Conservation (phyloP, 2,888 invertebrate genomes). For the Ctenicera cuprea region DNA sequence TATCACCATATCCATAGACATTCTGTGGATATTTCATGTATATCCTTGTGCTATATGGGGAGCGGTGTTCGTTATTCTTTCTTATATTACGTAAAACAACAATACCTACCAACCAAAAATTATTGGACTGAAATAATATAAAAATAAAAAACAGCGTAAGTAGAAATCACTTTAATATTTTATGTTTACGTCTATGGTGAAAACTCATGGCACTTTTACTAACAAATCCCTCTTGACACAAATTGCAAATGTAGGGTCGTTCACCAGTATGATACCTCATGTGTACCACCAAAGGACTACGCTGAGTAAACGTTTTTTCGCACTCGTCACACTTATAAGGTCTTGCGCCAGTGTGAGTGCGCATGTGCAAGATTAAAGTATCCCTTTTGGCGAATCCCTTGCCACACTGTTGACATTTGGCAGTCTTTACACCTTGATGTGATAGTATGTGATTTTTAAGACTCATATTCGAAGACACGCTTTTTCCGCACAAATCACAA, state of each 20-base stretch:
- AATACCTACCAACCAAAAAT: no score
- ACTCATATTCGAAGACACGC: slow-evolving; percentile 62
- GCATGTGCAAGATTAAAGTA: slow-evolving; percentile 66
- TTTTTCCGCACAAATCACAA: slow-evolving; percentile 66
- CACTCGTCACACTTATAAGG: slow-evolving; percentile 66
- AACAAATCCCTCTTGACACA: slow-evolving; percentile 61
- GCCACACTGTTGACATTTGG: slow-evolving; percentile 66
- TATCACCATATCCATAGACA: no score
- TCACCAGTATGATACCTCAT: slow-evolving; percentile 63
- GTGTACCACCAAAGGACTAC: slow-evolving; percentile 45
- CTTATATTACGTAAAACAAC: no score
- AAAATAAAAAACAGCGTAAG: no score
- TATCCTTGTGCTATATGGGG: no score
- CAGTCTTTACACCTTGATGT: slow-evolving; percentile 66
- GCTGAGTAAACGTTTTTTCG: slow-evolving; percentile 65
- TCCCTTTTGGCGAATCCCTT: slow-evolving; percentile 65
- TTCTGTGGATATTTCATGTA: no score
- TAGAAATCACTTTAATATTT: slow-evolving; percentile 11
- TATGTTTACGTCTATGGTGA: slow-evolving; percentile 62
- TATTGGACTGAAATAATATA: no score
- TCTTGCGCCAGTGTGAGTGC: slow-evolving; percentile 69
- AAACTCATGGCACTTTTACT: slow-evolving; percentile 63
- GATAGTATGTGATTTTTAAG: slow-evolving; percentile 68
- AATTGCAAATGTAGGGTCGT: slow-evolving; percentile 63
- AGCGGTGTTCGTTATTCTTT: no score